Percentiles rank a stretch among this genome's conserved stretches.
These are phyloP conservation scores for Rhinolophus ferrumequinum DNA, from an alignment of 2,113 vertebrate genomes.

Conservation along the genomic window DNA sequence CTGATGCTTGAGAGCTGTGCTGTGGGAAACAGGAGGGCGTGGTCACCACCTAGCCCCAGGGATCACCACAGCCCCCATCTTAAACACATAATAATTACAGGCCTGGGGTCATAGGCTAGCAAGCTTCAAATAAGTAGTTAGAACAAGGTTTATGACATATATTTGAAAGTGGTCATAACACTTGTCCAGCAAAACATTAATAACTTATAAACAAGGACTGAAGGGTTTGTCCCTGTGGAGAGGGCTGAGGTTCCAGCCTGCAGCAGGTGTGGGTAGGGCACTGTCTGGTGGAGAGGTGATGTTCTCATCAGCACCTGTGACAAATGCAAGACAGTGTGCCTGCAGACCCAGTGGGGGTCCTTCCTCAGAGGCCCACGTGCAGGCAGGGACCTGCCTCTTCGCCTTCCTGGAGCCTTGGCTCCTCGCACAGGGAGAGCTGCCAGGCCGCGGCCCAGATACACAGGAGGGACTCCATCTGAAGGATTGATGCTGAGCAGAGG, in stretches of 20 bases:
- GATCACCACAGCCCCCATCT: no score
- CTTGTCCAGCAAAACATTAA: not conserved
- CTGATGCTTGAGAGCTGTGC: not conserved
- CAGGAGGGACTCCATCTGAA: not conserved
- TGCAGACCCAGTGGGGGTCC: accelerated
- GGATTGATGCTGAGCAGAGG: not conserved
- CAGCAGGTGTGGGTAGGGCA: not conserved
- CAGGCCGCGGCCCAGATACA: not conserved
- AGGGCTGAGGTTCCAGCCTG: not conserved
- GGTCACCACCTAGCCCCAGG: no score
- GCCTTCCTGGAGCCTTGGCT: not conserved
- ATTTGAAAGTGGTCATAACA: not conserved
- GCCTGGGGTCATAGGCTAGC: not conserved
- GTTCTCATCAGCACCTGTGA: not conserved
- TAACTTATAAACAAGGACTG: not conserved
- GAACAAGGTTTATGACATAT: not conserved
- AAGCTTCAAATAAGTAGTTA: not conserved
- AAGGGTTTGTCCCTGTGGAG: not conserved
- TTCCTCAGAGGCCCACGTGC: not conserved
- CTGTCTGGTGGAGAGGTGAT: not conserved
- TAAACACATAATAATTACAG: not conserved
- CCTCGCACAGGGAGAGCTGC: not conserved
- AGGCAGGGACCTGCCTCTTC: not conserved
- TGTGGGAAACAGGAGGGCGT: not conserved
- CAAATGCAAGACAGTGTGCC: not conserved